Conservation (phyloP, 2,113 vertebrate genomes). For the Lophius piscatorius region DNA sequence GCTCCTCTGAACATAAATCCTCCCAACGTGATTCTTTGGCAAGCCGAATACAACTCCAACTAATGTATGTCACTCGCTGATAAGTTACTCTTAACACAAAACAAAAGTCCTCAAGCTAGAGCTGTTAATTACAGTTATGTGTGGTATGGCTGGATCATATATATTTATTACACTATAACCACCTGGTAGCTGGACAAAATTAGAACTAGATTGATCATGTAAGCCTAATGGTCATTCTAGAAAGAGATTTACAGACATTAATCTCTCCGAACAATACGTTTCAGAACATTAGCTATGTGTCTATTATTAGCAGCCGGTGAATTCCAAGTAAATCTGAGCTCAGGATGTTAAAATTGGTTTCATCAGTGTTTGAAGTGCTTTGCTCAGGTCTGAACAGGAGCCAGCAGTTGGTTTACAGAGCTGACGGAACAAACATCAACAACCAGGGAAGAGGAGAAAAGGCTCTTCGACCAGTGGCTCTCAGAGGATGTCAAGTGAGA, state of each 20-base stretch:
- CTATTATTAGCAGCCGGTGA: neutral
- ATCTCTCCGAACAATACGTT: neutral
- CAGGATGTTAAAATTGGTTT: constrained; percentile 60
- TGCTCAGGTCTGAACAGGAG: constrained; percentile 29
- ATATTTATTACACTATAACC: neutral
- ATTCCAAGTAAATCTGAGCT: constrained; percentile 15
- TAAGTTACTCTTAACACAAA: constrained; percentile 6
- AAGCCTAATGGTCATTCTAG: neutral
- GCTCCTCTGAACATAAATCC: neutral
- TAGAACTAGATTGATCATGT: neutral
- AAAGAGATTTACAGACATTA: neutral
- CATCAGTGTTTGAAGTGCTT: constrained; percentile 41
- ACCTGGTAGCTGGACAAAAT: neutral
- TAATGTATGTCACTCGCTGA: neutral
- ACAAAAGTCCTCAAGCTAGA: neutral
- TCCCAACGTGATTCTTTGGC: neutral
- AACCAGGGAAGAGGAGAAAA: constrained; percentile 17
- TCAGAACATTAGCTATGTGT: neutral
- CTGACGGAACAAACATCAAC: constrained; percentile 66
- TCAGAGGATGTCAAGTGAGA: constrained; percentile 40
- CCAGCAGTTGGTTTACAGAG: constrained; percentile 39
- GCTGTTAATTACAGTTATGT: neutral
- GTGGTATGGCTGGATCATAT: too few relatives aligned
- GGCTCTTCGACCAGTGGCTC: constrained; percentile 20
- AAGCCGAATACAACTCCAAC: neutral